Evolutionary conservation across 2,888 invertebrate species (phyloP).

Genomic region (Crossocerus cetratus): DNA sequence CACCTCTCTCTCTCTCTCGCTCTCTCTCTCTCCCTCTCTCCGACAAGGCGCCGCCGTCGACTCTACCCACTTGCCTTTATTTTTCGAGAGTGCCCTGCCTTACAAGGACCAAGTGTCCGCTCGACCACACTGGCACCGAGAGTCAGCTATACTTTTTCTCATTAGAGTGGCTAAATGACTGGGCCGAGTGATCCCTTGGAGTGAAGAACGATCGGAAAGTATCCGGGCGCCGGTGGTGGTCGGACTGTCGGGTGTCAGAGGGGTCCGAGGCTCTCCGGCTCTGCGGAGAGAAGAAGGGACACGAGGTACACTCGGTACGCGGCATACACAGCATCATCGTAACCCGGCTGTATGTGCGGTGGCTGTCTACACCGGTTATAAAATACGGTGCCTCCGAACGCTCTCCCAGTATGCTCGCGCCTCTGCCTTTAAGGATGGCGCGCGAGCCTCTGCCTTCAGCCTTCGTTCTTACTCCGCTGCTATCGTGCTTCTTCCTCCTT

Average conservation of each 20-base stretch:
- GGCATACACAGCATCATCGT: conserved; percentile 9
- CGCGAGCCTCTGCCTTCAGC: conserved; percentile 31
- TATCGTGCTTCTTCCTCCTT: conserved; percentile 36
- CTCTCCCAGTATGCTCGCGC: conserved; percentile 57
- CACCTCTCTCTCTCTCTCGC: too few relatives aligned
- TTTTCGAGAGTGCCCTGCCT: too few relatives aligned
- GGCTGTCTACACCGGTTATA: conserved; percentile 68
- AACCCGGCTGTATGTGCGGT: conserved; percentile 49
- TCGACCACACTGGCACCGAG: too few relatives aligned
- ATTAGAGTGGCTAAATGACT: not conserved
- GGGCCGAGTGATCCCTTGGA: not conserved
- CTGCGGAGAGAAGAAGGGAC: conserved; percentile 20
- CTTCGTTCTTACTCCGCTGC: conserved; percentile 5
- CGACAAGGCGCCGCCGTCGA: not conserved
- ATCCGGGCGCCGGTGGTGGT: conserved; percentile 26
- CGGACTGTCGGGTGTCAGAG: conserved; percentile 33
- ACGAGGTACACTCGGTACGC: conserved; percentile 17
- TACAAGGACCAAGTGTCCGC: too few relatives aligned
- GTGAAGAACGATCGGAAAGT: conserved; percentile 21
- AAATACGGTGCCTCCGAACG: conserved; percentile 62
- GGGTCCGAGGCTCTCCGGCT: conserved; percentile 21
- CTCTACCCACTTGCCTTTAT: too few relatives aligned
- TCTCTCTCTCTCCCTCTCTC: too few relatives aligned
- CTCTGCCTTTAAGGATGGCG: conserved; percentile 49
- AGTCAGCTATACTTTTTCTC: too few relatives aligned